Evolutionary conservation across 2,888 invertebrate genomes (phyloP), one percentile per base, ranked within the genome.

Genomic region (Euspilapteryx auroguttella): DNA sequence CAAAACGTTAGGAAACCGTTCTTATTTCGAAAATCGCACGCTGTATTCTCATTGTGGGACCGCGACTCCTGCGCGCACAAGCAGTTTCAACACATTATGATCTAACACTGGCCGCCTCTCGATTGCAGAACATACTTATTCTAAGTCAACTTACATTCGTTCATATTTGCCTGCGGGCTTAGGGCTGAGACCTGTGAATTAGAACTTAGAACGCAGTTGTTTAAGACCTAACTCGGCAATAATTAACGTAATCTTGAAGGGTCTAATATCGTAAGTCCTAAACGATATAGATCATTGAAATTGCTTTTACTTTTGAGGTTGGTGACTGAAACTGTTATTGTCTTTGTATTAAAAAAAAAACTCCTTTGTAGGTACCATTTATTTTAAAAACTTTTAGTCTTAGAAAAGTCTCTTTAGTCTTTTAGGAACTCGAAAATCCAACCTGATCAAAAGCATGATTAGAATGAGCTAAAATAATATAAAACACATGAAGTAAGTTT

Each of bases 91-190:
- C 75, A 75, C 73, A 71, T 69, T 69, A 73, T 75, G 75, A 75
- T 71, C 75, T 75, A 75, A 75, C 75, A 75, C 75, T 75, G 75
- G 61, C 68, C 50, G 62, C 55, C 55, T 61, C 64, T 63, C 68
- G 68, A 71, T 75, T 69, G 73, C 68, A 66, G 75, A 68, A 75
- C 75, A 73, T 64, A 75, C 75, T 71, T 75, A 75, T 75, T 75
- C 75, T 75, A 75, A 75, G 71, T 75, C 75, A 73, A 73, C 73
- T 75, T 66, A 75, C 75, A 75, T 73, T 75, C 75, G 75, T 75
- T 75, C 75, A 75, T 75, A 75, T 75, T 75, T 73, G 75, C 75
- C 73, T 75, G 73, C 63, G 58, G 68, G 52, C 62, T 41, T 75
- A 75, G 75, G 75, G 75, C 54, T 75, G 73, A 40, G 56, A 55